Evolutionary conservation across 2,113 vertebrate genomes (phyloP).

Genomic region (Vombatus ursinus): DNA sequence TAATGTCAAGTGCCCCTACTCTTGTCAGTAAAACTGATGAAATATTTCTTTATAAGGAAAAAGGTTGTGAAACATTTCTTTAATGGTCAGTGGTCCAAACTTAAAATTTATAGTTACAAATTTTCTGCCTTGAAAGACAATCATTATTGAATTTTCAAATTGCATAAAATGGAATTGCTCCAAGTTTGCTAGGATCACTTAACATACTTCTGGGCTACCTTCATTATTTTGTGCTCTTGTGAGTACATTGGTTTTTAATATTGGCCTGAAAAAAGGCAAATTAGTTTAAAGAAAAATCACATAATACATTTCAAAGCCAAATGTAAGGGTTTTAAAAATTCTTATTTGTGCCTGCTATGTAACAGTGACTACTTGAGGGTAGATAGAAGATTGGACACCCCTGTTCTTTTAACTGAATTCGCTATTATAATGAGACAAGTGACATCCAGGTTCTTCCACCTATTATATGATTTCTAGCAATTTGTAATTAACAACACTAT

Average conservation of each 20-base stretch:
- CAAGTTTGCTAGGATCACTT: neutral
- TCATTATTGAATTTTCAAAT: neutral
- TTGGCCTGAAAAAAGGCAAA: constrained; percentile 20
- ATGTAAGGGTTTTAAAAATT: neutral
- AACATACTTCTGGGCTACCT: neutral
- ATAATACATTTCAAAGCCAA: neutral
- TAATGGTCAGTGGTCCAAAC: neutral
- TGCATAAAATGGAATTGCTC: neutral
- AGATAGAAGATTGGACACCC: neutral
- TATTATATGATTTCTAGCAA: neutral
- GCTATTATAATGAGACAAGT: neutral
- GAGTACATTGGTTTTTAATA: constrained; percentile 30
- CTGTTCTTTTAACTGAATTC: neutral
- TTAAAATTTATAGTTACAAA: neutral
- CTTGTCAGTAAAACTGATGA: neutral
- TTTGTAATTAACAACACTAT: neutral
- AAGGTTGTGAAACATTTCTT: neutral
- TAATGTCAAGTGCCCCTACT: neutral
- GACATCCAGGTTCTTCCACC: neutral
- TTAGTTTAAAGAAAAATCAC: neutral
- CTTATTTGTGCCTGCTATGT: neutral
- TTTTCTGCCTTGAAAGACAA: neutral
- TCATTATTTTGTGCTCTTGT: neutral
- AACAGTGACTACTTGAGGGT: neutral
- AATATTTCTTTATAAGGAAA: neutral